Evolutionary conservation across 1,140 invertebrate species (phyloP).

Genomic region (Euwallacea fornicatus): DNA sequence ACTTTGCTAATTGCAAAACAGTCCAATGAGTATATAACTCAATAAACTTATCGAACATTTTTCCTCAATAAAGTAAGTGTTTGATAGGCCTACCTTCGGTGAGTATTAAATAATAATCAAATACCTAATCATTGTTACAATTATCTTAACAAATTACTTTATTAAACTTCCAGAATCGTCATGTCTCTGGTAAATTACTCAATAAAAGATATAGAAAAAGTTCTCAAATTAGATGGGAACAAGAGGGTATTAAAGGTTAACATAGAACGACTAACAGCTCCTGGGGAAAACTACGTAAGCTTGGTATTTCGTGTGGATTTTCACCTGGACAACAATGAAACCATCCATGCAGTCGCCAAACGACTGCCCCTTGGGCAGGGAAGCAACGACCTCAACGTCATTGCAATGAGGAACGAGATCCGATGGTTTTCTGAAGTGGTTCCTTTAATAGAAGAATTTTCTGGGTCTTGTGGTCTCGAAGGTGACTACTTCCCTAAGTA

Average conservation of each 20-base stretch:
- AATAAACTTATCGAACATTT: no score
- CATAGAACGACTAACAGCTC: neutral
- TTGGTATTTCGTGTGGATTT: slow-evolving; percentile 2
- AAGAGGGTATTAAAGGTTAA: neutral
- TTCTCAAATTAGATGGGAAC: neutral
- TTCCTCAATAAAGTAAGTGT: no score
- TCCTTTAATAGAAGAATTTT: neutral
- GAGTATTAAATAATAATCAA: no score
- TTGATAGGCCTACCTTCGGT: no score
- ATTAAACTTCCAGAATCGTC: no score
- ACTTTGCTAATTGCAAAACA: no score
- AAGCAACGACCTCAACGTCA: neutral
- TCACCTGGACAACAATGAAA: neutral
- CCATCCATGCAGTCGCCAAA: neutral
- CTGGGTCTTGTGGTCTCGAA: neutral
- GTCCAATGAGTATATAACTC: no score
- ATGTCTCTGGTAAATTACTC: neutral
- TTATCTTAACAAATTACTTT: no score
- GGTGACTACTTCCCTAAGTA: neutral
- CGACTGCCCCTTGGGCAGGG: neutral
- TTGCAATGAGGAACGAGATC: slow-evolving; percentile 6
- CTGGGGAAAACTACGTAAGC: slow-evolving; percentile 5
- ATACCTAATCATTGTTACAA: no score
- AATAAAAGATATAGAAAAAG: neutral
- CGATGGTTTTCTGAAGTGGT: neutral